These are phyloP conservation scores for Sebastes paucispinis DNA, from an alignment of 2,797 vertebrate species.

Conservation along the genomic window DNA sequence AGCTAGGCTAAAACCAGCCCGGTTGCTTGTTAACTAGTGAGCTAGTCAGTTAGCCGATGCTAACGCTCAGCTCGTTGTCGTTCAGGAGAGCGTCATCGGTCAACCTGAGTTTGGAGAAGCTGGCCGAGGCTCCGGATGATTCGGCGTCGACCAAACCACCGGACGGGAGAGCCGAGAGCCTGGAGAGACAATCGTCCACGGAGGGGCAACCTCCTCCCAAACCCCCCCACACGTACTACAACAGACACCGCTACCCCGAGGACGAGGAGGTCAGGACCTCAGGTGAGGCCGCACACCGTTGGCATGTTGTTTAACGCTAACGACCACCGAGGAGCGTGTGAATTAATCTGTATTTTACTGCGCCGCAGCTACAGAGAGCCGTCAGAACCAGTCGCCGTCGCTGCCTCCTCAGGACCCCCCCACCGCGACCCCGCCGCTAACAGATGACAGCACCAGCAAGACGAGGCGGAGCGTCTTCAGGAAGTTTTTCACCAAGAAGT, in stretches of 20 bases:
- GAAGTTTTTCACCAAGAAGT: constrained; percentile 79
- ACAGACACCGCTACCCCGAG: constrained; percentile 66
- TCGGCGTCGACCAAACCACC: neutral
- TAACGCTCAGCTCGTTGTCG: neutral
- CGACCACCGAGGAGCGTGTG: too few species aligned
- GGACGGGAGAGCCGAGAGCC: neutral
- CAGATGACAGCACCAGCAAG: constrained; percentile 23
- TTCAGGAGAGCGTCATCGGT: constrained; percentile 51
- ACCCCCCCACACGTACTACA: constrained; percentile 80
- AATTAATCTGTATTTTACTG: neutral
- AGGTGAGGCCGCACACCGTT: constrained; percentile 42
- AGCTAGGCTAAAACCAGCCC: too few species aligned
- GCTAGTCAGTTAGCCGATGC: neutral
- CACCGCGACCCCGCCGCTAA: neutral
- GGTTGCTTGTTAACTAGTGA: too few species aligned
- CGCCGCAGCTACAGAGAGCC: constrained; percentile 14
- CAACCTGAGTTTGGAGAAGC: constrained; percentile 52
- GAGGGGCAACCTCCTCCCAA: constrained; percentile 73
- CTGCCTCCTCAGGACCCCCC: constrained; percentile 8
- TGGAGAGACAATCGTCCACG: constrained; percentile 23
- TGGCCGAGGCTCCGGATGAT: constrained; percentile 24
- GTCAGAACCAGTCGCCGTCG: neutral
- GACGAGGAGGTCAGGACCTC: constrained; percentile 33
- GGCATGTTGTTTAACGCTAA: too few species aligned
- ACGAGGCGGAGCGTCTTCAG: constrained; percentile 70